Evolutionary conservation across 2,113 vertebrate genomes (phyloP), one percentile per base, ranked within the genome.

Genomic region (Lepus americanus): DNA sequence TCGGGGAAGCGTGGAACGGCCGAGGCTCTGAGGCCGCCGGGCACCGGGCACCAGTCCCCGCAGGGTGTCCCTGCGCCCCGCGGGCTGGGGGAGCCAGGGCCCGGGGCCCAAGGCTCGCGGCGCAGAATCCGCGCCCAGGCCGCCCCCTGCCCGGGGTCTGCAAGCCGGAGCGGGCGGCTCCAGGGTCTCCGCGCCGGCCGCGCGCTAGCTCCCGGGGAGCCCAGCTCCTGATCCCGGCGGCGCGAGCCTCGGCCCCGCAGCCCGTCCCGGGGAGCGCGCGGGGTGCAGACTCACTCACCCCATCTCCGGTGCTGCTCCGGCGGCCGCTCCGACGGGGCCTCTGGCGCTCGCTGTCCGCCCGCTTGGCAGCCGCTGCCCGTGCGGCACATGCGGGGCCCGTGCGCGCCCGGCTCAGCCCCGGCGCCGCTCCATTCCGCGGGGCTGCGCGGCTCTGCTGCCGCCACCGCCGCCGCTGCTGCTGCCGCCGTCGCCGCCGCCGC

Each of bases 221-320:
- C 44, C 6, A 44, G 44, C 44, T 44, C 44, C 44, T 44, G 44
- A 44, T 44, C 66, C 10, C 9, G 10, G 49, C 31, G 39, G 31
- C 64, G 44, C 16, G 25, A 53, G 76, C 16, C 16, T 29, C 23
- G 69, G 79, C 74, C 76, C 78, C 84, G 39, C 78, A 33, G 95
- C 29, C 91, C 76, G 76, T 67, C 16, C 2, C 36, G 6, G 23
- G 33, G 81, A 36, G 85, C 88, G 31, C 67, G 49, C 83, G 10
- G 20, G 1, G 20, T 63, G 36, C 49, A 66, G 63, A 87, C 76
- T 67, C 94, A 97, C 98, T 98, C 97, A 98, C 98, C 98, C 98
- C 98, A 98, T 98, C 97, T 98, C 97, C 95, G 91, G 97, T 93
- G 96, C 97, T 98, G 98, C 98, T 98, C 98, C 95, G 33, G 98